Evolutionary conservation across 1,140 invertebrate species (phyloP), one percentile per base, ranked within the genome.

Genomic region (Druon quercuslanigerum): DNA sequence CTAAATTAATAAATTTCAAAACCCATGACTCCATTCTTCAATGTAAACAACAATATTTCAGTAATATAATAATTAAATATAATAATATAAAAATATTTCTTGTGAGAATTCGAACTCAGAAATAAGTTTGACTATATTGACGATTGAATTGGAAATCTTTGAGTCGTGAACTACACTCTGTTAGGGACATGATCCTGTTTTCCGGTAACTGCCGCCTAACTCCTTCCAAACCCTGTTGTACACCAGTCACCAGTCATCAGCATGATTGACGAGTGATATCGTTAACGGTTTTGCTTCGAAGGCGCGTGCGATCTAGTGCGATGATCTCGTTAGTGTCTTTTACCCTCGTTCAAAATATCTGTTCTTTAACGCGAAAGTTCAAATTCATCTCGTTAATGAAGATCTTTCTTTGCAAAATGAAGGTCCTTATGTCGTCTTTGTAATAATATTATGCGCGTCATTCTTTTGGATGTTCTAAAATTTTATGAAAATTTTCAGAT

Each of bases 221-320:
- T 85, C 77, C 78, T 87, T 79, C 77, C 79, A 40, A 60, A 66
- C 57, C 77, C 79, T 82, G 78, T 82, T 77, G 60, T 33, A 72
- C 79, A 85, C 78, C 87, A 82, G 82, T 71, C 79, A 85, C 78
- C 87, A 82, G 82, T 88, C 87, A 86, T 90, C 89, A 88, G 74
- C 83, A 82, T 89, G 89, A 90, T 89, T 88, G 88, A 89, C 88
- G 86, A 89, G 87, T 89, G 88, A 90, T 89, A 87, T 90, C 89
- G 87, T 90, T 90, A 90, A 87, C 85, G 87, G 82, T 86, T 88
- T 89, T 84, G 76, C 77, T 80, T 74, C 76, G 76, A 81, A 83
- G 84, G 83, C 80, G 85, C 82, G 82, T 83, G 84, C 86, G 83
- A 87, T 89, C 86, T 86, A 85, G 85, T 83, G 84, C 84, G 79